Percentiles rank a stretch among this genome's conserved stretches.
phyloP scores from a whole-genome alignment of 2,113 vertebrate species.

The Oplegnathus fasciatus region DNA sequence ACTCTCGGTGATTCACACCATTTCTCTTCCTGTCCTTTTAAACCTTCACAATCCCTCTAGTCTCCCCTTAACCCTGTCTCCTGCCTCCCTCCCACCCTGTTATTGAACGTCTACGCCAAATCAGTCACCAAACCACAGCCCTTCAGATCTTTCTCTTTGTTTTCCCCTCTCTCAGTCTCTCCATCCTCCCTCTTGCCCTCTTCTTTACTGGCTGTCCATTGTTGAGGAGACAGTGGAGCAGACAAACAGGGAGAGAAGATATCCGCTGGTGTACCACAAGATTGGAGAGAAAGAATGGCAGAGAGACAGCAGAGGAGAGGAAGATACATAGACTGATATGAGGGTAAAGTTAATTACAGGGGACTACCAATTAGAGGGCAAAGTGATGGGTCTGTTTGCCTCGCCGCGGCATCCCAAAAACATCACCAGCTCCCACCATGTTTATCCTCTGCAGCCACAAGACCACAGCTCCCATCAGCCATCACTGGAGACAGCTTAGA shows the following conservation, averaged over 20 bases:
- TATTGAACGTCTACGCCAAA: constrained; percentile 72
- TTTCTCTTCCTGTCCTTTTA: constrained; percentile 54
- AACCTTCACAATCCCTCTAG: constrained; percentile 54
- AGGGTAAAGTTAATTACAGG: constrained; percentile 78
- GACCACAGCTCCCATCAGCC: constrained; percentile 77
- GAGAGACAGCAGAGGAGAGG: constrained; percentile 60
- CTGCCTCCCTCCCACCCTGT: constrained; percentile 58
- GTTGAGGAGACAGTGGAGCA: constrained; percentile 78
- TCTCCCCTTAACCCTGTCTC: constrained; percentile 57
- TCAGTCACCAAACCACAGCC: constrained; percentile 74
- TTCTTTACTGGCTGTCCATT: constrained; percentile 63
- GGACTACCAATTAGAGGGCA: constrained; percentile 76
- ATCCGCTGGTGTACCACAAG: constrained; percentile 78
- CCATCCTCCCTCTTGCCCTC: constrained; percentile 45
- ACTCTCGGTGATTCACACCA: constrained; percentile 63
- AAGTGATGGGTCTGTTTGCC: constrained; percentile 75
- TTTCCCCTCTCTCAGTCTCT: constrained; percentile 43
- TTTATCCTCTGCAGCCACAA: constrained; percentile 77
- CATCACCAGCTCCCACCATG: constrained; percentile 79
- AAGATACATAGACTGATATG: constrained; percentile 71
- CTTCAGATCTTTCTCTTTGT: constrained; percentile 72
- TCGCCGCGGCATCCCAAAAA: constrained; percentile 77
- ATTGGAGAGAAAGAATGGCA: constrained; percentile 71
- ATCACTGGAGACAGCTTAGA: constrained; percentile 67
- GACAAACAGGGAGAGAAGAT: constrained; percentile 77